Evolutionary conservation across 2,888 invertebrate species (phyloP).

Genomic region (Drosophila picticornis): DNA sequence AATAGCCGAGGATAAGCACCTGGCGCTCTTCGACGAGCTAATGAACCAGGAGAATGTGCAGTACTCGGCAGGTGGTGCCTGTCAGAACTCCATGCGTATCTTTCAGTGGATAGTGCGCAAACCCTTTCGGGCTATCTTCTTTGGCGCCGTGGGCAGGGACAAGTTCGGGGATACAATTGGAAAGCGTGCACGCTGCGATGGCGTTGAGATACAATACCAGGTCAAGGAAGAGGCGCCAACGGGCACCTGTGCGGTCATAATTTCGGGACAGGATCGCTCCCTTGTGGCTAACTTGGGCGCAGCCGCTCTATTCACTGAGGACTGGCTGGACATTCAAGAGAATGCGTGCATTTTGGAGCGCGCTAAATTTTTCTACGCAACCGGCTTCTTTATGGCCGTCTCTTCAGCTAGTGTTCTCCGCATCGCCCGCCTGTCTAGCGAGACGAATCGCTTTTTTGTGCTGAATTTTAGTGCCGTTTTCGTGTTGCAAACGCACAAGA

Average conservation of each 20-base stretch:
- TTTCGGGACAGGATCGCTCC: constrained; percentile 51
- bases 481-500: constrained; percentile 47
- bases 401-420: constrained; percentile 27
- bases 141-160: constrained; percentile 62
- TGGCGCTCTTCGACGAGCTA: constrained; percentile 62
- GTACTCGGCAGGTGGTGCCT: constrained; percentile 68
- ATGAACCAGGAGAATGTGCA: constrained; percentile 51
- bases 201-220: constrained; percentile 58
- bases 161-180: constrained; percentile 56
- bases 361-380: constrained; percentile 55
- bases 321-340: constrained; percentile 52
- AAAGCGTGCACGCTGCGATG: constrained; percentile 60
- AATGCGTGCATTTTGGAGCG: constrained; percentile 47
- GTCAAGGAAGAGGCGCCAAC: constrained; percentile 39
- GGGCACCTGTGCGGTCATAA: constrained; percentile 66
- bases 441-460: constrained; percentile 37
- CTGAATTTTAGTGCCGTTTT: constrained; percentile 71
- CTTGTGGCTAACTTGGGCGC: constrained; percentile 71
- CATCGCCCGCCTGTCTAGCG: constrained; percentile 33
- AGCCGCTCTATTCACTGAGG: constrained; percentile 51
- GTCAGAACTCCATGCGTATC: constrained; percentile 64
- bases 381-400: constrained; percentile 72
- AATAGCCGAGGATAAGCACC: constrained; percentile 62
- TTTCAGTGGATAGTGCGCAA: constrained; percentile 65
- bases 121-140: constrained; percentile 47